Evolutionary conservation across 2,888 invertebrate genomes (phyloP), one percentile per base, ranked within the genome.

Genomic region (Augiades crinisus): DNA sequence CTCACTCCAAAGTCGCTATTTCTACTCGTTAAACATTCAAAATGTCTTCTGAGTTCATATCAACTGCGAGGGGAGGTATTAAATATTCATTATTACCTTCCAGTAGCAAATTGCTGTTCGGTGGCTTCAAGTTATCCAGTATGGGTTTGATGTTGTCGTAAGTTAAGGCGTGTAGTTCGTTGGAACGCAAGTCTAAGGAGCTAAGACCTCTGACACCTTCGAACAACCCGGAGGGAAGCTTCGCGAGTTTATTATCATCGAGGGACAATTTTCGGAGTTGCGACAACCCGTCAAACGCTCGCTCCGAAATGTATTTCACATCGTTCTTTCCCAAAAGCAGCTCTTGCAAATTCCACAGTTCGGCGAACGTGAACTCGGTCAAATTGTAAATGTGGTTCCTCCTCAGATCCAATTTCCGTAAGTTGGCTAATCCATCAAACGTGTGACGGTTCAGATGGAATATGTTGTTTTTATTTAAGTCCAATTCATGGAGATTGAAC

Each of bases 381-480:
- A 96, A 91, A 84, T 94, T 94, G 63, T 93, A 92, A 67, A 96
- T 92, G 68, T 92, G 91, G 76, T 96, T 96, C 62, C 90, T 90
- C 57, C 94, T 92, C 61, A 96, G 84, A 79, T 95, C 94, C 62
- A 96, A 91, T 71, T 93, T 91, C 75, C 92, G 92, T 61, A 96
- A 87, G 75, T 93, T 93, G 40, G 92, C 92, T 72, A 96, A 85
- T 37, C 96, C 96, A 65, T 93, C 91, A 80, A 96, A 96, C 58
- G 94, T 94, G 68, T 94, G 94, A 56, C 93, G 92, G 57, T 95
- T 94, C 70, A 96, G 84, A 60, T 94, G 92, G 68, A 92, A 92
- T 63, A 96, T 92, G 72, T 93, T 93, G 85, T 94, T 96, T 68
- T 92, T 91, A 72, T 95, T 95, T 69, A 98, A 84, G 78, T 97